Evolutionary conservation across 2,888 invertebrate genomes (phyloP).

Genomic region (Watsonalla cultraria): DNA sequence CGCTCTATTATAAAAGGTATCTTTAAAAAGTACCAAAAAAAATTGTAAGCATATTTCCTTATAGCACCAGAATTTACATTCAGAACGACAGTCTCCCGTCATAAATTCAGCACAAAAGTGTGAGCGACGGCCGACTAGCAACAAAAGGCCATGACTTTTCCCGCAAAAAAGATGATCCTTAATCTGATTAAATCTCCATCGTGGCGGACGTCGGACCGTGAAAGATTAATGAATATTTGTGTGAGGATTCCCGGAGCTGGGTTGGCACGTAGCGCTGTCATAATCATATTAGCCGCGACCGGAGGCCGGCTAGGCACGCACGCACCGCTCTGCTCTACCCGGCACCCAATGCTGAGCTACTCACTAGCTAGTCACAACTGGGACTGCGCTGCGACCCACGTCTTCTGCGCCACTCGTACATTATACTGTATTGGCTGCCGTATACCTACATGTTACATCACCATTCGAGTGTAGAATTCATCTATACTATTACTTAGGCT

Average conservation of each 20-base stretch:
- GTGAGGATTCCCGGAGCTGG: conserved; percentile 74
- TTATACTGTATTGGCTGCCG: background rate
- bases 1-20: conserved; percentile 5
- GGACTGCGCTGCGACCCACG: conserved; percentile 10
- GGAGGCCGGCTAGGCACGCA: conserved; percentile 66
- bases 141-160: conserved; percentile 76
- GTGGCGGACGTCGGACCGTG: conserved; percentile 77
- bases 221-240: conserved; percentile 80
- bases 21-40: conserved; percentile 24
- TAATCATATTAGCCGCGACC: conserved; percentile 76
- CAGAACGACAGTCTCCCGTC: conserved; percentile 67
- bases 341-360: conserved; percentile 34
- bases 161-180: conserved; percentile 78
- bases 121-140: conserved; percentile 70
- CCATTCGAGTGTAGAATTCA: no score
- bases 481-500: no score
- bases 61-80: conserved; percentile 62
- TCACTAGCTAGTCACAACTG: conserved; percentile 25
- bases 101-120: conserved; percentile 76
- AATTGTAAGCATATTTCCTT: conserved; percentile 31
- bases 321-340: conserved; percentile 35
- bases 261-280: conserved; percentile 77
- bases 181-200: conserved; percentile 80
- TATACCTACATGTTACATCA: no score
- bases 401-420: conserved; percentile 10